These are phyloP conservation scores for Folsomia candida DNA, from an alignment of 2,888 invertebrate genomes.

Conservation along the genomic window DNA sequence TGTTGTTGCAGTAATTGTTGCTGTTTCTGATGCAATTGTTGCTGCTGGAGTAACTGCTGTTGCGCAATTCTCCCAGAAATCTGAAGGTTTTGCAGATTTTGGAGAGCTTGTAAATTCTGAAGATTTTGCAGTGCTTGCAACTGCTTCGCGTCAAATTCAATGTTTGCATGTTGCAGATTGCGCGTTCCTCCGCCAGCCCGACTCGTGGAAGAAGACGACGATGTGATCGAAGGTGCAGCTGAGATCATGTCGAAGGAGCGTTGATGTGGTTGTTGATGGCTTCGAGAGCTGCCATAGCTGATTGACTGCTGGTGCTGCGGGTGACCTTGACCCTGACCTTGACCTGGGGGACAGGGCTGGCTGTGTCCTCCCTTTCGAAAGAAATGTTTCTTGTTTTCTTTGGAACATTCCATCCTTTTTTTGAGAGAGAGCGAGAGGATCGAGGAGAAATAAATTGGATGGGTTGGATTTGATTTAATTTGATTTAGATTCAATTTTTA, in stretches of 20 bases:
- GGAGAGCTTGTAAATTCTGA: neutral
- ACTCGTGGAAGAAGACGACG: neutral
- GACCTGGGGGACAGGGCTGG: neutral
- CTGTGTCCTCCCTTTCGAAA: conserved; percentile 30
- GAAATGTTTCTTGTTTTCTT: conserved; percentile 32
- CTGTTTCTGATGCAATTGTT: conserved; percentile 12
- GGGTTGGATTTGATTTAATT: too few species aligned
- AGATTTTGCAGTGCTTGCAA: neutral
- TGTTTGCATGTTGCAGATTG: neutral
- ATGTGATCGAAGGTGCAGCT: too few species aligned
- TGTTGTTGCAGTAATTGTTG: conserved; percentile 10
- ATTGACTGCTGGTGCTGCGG: neutral
- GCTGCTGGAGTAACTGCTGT: neutral
- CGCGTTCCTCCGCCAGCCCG: neutral
- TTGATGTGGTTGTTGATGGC: conserved; percentile 1
- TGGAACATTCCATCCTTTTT: conserved; percentile 15
- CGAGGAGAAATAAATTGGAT: too few species aligned
- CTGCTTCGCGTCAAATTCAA: too few species aligned
- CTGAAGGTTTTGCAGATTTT: neutral
- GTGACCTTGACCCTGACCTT: neutral
- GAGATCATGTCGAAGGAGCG: conserved; percentile 17
- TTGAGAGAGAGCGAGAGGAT: too few species aligned
- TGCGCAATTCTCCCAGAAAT: too few species aligned
- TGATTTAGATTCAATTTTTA: too few species aligned
- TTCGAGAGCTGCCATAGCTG: neutral